Evolutionary conservation across 2,888 invertebrate species (phyloP).

Genomic region (Lampropteryx suffumata): DNA sequence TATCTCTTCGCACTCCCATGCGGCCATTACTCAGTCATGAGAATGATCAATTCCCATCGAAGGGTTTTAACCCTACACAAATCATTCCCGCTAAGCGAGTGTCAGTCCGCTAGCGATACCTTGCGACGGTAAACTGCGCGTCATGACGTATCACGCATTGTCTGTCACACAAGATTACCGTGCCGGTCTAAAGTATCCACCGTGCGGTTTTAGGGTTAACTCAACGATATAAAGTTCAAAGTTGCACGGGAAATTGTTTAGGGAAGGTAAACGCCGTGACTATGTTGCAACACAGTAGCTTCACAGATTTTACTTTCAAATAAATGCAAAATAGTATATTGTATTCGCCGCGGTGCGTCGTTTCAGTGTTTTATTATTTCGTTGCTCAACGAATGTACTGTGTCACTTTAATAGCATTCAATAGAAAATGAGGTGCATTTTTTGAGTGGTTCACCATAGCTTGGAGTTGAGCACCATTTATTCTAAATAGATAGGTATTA

Average conservation of each 20-base stretch:
- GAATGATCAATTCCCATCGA: conserved; percentile 44
- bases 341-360: conserved; percentile 61
- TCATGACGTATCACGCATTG: conserved; percentile 76
- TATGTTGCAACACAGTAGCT: conserved; percentile 77
- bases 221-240: conserved; percentile 35
- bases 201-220: conserved; percentile 34
- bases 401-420: not conserved
- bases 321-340: conserved; percentile 76
- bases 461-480: no score
- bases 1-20: conserved; percentile 19
- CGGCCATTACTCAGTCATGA: conserved; percentile 32
- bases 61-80: conserved; percentile 64
- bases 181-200: conserved; percentile 35
- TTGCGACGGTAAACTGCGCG: conserved; percentile 68
- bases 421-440: conserved; percentile 1
- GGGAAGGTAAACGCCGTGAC: conserved; percentile 40
- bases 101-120: conserved; percentile 73
- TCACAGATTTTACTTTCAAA: conserved; percentile 72
- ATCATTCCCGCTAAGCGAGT: conserved; percentile 72
- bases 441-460: no score
- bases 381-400: conserved; percentile 41
- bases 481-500: no score
- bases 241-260: conserved; percentile 9
- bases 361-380: conserved; percentile 63
- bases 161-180: conserved; percentile 45